Evolutionary conservation across 2,797 vertebrate genomes (phyloP).

Genomic region (Pogoniulus pusillus): DNA sequence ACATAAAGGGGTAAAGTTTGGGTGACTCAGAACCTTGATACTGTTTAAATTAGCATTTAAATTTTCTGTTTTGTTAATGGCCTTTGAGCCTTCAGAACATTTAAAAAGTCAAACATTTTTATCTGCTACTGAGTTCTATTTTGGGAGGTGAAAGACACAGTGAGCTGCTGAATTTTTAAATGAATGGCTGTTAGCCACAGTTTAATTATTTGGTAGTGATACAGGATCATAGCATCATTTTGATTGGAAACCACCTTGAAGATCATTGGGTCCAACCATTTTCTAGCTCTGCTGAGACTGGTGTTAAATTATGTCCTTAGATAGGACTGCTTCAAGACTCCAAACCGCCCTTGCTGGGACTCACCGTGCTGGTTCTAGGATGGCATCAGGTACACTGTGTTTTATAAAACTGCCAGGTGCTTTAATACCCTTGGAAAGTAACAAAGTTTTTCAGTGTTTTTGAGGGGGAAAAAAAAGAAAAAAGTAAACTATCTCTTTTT

Average conservation of each 20-base stretch:
- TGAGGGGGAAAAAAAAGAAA: too few species aligned
- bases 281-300: too few species aligned
- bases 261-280: too few species aligned
- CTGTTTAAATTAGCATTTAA: not conserved
- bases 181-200: not conserved
- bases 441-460: too few species aligned
- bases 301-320: too few species aligned
- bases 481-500: too few species aligned
- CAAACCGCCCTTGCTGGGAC: not conserved
- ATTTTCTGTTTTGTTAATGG: not conserved
- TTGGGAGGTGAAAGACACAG: not conserved
- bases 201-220: not conserved
- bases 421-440: too few species aligned
- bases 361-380: not conserved
- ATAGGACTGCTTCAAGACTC: not conserved
- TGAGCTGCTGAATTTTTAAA: not conserved
- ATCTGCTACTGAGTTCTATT: not conserved
- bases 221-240: too few species aligned
- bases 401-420: too few species aligned
- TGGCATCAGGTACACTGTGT: not conserved
- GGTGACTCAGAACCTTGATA: not conserved
- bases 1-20: not conserved
- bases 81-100: not conserved
- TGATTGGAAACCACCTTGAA: too few species aligned
- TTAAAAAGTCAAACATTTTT: not conserved